These are phyloP conservation scores for Poecile atricapillus DNA, from an alignment of 2,113 vertebrate species.

Conservation along the genomic window DNA sequence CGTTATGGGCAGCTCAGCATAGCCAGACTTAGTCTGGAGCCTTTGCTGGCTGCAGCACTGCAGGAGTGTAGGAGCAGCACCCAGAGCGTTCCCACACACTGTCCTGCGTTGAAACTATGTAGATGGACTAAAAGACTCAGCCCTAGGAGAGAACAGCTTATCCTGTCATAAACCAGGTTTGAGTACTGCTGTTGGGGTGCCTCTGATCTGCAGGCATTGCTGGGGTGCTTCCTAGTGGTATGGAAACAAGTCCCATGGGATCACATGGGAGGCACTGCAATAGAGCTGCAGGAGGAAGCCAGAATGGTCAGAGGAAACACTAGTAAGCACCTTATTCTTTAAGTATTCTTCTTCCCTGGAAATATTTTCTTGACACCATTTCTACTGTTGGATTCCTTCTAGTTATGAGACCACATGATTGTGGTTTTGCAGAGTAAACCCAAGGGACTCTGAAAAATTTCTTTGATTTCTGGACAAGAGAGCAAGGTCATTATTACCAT, in stretches of 20 bases:
- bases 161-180: background rate
- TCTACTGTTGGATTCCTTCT: background rate
- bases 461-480: background rate
- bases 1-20: accelerated
- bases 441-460: background rate
- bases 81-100: background rate
- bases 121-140: background rate
- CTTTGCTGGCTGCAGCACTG: background rate
- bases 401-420: background rate
- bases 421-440: background rate
- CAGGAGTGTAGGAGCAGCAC: background rate
- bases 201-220: background rate
- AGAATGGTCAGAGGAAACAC: background rate
- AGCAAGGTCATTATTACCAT: background rate
- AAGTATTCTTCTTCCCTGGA: background rate
- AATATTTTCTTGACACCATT: background rate
- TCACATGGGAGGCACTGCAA: accelerated
- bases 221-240: background rate
- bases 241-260: background rate
- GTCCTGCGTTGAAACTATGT: accelerated
- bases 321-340: background rate
- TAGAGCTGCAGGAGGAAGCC: background rate
- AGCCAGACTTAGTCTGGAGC: background rate
- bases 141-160: background rate
- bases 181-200: background rate